These are phyloP conservation scores for Gallinago solitaria DNA, from an alignment of 2,797 vertebrate genomes.

Conservation along the genomic window DNA sequence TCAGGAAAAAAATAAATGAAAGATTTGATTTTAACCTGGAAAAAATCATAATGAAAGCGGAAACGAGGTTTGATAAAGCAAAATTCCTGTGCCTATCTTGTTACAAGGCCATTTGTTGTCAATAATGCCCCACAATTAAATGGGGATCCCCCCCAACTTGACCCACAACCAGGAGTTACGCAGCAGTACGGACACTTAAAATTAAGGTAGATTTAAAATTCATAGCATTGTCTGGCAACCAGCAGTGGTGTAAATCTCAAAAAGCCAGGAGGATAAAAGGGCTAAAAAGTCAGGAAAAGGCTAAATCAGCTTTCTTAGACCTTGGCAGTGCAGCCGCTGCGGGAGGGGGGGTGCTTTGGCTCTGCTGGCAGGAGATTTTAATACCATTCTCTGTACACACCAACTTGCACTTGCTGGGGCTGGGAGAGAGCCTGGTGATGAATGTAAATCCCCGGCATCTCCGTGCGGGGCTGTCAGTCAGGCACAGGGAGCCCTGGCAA, in stretches of 20 bases:
- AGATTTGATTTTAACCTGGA: not conserved
- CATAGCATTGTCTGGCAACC: not conserved
- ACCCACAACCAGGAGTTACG: not conserved
- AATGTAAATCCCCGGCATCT: not conserved
- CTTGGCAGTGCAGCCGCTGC: not conserved
- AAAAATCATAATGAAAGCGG: not conserved
- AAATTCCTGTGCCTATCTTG: not conserved
- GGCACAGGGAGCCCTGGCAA: not conserved
- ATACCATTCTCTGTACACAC: not conserved
- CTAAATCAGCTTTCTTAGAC: constrained; percentile 20
- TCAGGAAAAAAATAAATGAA: not conserved
- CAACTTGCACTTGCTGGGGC: not conserved
- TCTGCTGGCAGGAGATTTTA: not conserved
- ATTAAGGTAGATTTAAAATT: not conserved
- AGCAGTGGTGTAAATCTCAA: not conserved
- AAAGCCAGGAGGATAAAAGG: not conserved
- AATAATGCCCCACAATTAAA: not conserved
- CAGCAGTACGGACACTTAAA: not conserved
- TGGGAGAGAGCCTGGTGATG: not conserved
- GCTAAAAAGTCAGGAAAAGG: constrained; percentile 22
- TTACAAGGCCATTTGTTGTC: not conserved
- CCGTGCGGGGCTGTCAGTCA: not conserved
- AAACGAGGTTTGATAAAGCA: not conserved
- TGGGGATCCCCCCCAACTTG: not conserved
- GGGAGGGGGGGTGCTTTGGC: not conserved